Conservation (phyloP, 2,888 invertebrate species). For the Himalopsyche japonica region DNA sequence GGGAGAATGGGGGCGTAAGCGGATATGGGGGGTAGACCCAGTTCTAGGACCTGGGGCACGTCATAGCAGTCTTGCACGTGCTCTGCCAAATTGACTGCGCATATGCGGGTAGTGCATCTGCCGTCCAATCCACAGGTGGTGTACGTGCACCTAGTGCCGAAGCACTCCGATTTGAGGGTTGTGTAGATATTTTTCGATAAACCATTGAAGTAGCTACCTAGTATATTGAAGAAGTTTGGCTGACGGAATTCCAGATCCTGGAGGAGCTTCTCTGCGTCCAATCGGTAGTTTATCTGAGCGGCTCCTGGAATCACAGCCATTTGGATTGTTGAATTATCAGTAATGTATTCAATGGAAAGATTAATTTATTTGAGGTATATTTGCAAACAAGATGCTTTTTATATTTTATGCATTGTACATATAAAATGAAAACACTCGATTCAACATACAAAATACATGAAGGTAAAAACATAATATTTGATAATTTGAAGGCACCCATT, state of each 20-base stretch:
- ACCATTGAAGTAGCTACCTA: constrained; percentile 18
- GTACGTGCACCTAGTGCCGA: constrained; percentile 8
- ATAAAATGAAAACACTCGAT: too few relatives aligned
- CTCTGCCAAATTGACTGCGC: not conserved
- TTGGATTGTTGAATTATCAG: too few relatives aligned
- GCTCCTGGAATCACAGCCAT: too few relatives aligned
- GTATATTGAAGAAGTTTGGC: not conserved
- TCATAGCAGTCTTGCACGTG: constrained; percentile 1
- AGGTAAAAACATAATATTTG: too few relatives aligned
- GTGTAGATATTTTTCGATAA: not conserved
- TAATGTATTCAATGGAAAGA: too few relatives aligned
- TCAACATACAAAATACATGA: too few relatives aligned
- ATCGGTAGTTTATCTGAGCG: not conserved
- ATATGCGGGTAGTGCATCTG: constrained; percentile 9
- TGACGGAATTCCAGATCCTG: not conserved
- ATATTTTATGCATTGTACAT: too few relatives aligned
- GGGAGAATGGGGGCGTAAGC: not conserved
- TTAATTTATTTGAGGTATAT: too few relatives aligned
- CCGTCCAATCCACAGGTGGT: constrained; percentile 4
- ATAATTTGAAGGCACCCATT: too few relatives aligned
- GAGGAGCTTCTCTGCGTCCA: not conserved
- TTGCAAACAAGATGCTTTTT: too few relatives aligned
- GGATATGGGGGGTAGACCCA: not conserved
- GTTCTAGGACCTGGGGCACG: not conserved
- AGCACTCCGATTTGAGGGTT: constrained; percentile 11